These are phyloP conservation scores for Chrysodeixis includens DNA, from an alignment of 2,888 invertebrate genomes.

Conservation along the genomic window DNA sequence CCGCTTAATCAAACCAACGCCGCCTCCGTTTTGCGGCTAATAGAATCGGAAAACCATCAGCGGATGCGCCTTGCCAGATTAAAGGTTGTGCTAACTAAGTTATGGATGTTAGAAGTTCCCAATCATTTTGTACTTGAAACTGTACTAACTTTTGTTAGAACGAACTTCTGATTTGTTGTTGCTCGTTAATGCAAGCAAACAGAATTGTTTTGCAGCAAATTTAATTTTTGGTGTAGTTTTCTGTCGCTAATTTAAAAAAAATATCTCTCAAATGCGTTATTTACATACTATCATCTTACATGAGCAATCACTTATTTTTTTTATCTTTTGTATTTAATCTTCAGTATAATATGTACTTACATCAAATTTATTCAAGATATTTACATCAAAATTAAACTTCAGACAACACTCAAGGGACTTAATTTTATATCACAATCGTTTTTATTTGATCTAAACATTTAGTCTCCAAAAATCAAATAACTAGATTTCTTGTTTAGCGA, in stretches of 20 bases:
- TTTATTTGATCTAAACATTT: background rate
- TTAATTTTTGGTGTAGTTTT: constrained; percentile 7
- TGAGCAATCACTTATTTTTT: too few species aligned
- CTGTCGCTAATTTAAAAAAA: background rate
- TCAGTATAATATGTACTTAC: too few species aligned
- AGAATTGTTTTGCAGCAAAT: constrained; percentile 7
- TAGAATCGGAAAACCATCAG: constrained; percentile 85
- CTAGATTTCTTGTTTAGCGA: background rate
- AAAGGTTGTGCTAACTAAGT: constrained; percentile 73
- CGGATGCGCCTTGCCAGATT: constrained; percentile 73
- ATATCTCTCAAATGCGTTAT: too few species aligned
- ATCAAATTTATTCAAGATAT: too few species aligned
- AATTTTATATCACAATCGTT: background rate
- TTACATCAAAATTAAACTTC: too few species aligned
- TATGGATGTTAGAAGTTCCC: constrained; percentile 62
- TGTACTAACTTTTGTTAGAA: constrained; percentile 33
- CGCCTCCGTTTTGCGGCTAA: constrained; percentile 76
- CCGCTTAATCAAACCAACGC: constrained; percentile 75
- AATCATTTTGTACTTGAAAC: constrained; percentile 37
- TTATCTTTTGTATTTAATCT: too few species aligned
- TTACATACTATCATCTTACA: too few species aligned
- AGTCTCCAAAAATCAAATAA: background rate
- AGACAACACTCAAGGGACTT: background rate
- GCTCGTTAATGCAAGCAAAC: constrained; percentile 33
- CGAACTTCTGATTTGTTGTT: constrained; percentile 41